Evolutionary conservation across 1,140 invertebrate species (phyloP).

Genomic region (Polyergus mexicanus): DNA sequence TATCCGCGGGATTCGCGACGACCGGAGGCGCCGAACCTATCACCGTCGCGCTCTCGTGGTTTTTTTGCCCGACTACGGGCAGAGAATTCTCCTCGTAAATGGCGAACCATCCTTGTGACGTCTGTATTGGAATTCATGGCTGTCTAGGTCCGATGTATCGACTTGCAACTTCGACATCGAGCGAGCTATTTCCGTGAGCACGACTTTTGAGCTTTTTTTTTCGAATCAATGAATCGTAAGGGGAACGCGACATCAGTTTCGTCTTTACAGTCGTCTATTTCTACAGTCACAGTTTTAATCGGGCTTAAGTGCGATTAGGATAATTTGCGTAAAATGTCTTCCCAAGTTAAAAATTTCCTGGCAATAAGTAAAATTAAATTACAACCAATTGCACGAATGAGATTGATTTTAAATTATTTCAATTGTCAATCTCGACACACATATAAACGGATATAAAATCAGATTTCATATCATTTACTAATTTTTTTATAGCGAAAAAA

Average conservation of each 20-base stretch:
- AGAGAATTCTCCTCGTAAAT: conserved; percentile 37
- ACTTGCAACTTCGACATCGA: conserved; percentile 59
- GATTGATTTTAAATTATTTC: neutral
- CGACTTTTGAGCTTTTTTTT: conserved; percentile 39
- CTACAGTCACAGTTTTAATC: neutral
- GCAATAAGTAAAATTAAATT: conserved; percentile 26
- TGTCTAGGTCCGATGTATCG: conserved; percentile 49
- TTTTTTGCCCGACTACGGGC: conserved; percentile 50
- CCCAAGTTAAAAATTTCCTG: neutral
- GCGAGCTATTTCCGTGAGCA: conserved; percentile 13
- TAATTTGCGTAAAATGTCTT: neutral
- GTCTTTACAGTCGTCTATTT: neutral
- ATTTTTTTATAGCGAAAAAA: neutral
- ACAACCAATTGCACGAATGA: neutral
- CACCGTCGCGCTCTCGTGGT: conserved; percentile 41
- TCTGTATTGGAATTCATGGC: conserved; percentile 59
- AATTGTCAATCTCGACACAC: neutral
- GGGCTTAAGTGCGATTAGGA: conserved; percentile 16
- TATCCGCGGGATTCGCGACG: conserved; percentile 74
- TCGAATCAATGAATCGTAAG: neutral
- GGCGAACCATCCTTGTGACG: conserved; percentile 39
- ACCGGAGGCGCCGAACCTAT: conserved; percentile 64
- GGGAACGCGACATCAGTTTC: neutral
- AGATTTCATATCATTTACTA: neutral
- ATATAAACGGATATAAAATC: neutral